Conservation (phyloP, 2,113 vertebrate genomes). For the Papio anubis region DNA sequence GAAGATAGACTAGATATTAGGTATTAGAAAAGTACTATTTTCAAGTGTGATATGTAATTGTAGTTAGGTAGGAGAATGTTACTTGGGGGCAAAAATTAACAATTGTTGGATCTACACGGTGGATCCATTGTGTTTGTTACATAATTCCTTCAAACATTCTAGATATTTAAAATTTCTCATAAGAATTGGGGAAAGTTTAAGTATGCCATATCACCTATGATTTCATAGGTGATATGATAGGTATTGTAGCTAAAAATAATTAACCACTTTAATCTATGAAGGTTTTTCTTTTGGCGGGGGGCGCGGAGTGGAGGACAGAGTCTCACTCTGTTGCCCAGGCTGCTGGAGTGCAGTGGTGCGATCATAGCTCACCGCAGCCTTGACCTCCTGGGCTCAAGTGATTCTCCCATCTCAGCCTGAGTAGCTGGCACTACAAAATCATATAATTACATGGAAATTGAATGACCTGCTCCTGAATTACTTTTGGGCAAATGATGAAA, state of each 20-base stretch:
- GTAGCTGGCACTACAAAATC: too few relatives aligned
- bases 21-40: neutral
- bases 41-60: neutral
- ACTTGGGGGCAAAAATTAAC: neutral
- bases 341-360: too few relatives aligned
- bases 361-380: too few relatives aligned
- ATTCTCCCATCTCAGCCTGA: too few relatives aligned
- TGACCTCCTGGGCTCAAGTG: too few relatives aligned
- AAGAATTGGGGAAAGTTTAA: neutral
- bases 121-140: neutral
- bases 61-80: neutral
- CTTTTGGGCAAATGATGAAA: too few relatives aligned
- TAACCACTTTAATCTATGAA: neutral
- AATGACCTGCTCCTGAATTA: too few relatives aligned
- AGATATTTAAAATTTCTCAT: neutral
- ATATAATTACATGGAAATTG: too few relatives aligned
- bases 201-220: neutral
- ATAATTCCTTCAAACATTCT: neutral
- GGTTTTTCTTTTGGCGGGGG: too few relatives aligned
- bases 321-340: too few relatives aligned
- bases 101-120: neutral
- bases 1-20: neutral
- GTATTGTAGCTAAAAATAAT: neutral
- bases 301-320: accelerated
- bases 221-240: too few relatives aligned